A percentile compares a stretch with the other conserved stretches of the same genome.
Conservation (phyloP, 2,113 vertebrate species). For the Malurus melanocephalus region DNA sequence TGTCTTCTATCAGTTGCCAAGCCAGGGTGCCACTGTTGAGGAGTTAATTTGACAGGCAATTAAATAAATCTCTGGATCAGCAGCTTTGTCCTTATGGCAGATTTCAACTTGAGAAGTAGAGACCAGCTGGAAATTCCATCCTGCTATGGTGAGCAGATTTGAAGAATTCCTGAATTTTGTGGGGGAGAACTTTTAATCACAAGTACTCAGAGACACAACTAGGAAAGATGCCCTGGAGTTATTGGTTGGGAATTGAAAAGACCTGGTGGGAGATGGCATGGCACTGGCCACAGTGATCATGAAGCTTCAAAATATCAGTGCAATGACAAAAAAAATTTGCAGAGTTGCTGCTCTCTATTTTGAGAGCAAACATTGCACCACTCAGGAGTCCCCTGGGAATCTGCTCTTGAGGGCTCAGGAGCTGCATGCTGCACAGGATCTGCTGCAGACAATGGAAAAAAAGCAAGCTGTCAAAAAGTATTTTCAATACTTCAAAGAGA, state of each 20-base stretch:
- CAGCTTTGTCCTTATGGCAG: not conserved
- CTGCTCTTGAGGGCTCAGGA: not conserved
- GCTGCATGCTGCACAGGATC: not conserved
- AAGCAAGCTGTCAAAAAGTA: not conserved
- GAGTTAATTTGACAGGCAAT: not conserved
- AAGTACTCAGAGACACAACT: not conserved
- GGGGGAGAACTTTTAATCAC: not conserved
- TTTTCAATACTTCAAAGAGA: not conserved
- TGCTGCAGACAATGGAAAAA: not conserved
- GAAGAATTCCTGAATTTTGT: not conserved
- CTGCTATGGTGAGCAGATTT: not conserved
- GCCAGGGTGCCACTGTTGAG: not conserved
- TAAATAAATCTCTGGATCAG: not conserved
- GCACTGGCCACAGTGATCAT: not conserved
- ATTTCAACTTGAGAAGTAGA: not conserved
- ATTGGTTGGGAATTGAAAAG: not conserved
- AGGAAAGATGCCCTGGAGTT: not conserved
- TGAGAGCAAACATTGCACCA: not conserved
- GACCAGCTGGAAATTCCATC: not conserved
- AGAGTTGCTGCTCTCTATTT: not conserved
- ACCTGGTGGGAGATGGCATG: not conserved
- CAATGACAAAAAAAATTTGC: not conserved
- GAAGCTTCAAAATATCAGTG: not conserved
- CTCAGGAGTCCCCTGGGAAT: not conserved
- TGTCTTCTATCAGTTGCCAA: not conserved